A percentile compares a stretch with the other conserved stretches of the same genome.
Conservation (phyloP, 2,888 invertebrate genomes). For the Oscheius sp. region DNA sequence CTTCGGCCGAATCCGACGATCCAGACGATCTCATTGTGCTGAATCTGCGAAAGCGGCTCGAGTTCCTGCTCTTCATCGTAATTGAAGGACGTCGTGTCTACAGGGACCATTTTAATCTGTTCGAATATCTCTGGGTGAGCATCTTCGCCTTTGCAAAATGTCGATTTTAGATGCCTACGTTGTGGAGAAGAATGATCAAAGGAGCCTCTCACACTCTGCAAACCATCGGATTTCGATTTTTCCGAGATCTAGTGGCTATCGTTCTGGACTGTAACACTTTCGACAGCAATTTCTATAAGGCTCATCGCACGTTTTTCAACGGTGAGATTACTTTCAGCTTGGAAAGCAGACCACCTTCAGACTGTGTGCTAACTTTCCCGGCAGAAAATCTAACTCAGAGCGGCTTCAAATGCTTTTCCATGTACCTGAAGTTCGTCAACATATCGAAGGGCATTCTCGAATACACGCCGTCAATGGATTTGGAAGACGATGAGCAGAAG, state of each 20-base stretch:
- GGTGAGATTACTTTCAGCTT: neutral
- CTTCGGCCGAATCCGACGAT: constrained; percentile 5
- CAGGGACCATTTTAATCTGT: neutral
- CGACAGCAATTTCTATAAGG: neutral
- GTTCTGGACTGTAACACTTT: neutral
- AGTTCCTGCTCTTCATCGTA: constrained; percentile 13
- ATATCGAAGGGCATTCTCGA: constrained; percentile 2
- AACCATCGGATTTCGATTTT: constrained; percentile 29
- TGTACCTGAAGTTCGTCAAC: constrained; percentile 25
- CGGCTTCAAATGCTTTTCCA: constrained; percentile 34
- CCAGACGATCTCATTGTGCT: neutral
- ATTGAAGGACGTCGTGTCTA: neutral
- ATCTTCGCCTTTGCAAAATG: neutral
- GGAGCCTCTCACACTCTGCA: constrained; percentile 5
- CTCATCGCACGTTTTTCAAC: constrained; percentile 8
- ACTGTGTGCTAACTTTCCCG: constrained; percentile 9
- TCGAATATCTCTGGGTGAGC: neutral
- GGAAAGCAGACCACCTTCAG: neutral
- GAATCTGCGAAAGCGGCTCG: constrained; percentile 6
- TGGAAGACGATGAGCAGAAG: constrained; percentile 11
- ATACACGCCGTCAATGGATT: neutral
- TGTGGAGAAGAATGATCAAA: constrained; percentile 22
- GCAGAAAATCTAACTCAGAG: constrained; percentile 1
- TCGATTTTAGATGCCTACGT: neutral
- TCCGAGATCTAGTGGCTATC: constrained; percentile 10